Conservation (phyloP, 2,888 invertebrate genomes). For the Agrochola circellaris region DNA sequence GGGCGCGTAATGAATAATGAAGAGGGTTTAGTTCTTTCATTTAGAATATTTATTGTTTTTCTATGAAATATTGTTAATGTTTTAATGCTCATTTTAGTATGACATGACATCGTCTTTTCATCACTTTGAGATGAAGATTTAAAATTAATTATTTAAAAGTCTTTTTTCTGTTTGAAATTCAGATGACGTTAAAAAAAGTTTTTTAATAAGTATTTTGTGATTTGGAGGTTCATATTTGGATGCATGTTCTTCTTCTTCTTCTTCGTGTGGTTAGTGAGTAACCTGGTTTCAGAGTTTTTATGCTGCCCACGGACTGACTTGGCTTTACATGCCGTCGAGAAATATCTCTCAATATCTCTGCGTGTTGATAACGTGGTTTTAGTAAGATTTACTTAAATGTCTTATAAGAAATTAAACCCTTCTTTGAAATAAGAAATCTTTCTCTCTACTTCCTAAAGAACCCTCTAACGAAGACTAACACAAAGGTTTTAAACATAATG, state of each 20-base stretch:
- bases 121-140: background rate
- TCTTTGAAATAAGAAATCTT: background rate
- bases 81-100: background rate
- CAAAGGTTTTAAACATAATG: too few species aligned
- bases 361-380: background rate
- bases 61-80: background rate
- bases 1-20: conserved; percentile 41
- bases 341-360: too few species aligned
- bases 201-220: background rate
- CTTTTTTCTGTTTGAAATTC: background rate
- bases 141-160: background rate
- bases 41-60: background rate
- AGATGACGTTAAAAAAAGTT: background rate
- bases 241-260: background rate
- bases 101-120: too few species aligned
- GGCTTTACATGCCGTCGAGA: too few species aligned
- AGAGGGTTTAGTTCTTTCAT: background rate
- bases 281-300: too few species aligned
- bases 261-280: too few species aligned
- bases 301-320: too few species aligned
- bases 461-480: background rate
- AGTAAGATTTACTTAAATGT: background rate
- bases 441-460: background rate
- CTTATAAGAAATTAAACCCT: background rate
- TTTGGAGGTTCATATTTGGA: background rate